Evolutionary conservation across 2,888 invertebrate genomes (phyloP).

Genomic region (Entomobrya proxima): DNA sequence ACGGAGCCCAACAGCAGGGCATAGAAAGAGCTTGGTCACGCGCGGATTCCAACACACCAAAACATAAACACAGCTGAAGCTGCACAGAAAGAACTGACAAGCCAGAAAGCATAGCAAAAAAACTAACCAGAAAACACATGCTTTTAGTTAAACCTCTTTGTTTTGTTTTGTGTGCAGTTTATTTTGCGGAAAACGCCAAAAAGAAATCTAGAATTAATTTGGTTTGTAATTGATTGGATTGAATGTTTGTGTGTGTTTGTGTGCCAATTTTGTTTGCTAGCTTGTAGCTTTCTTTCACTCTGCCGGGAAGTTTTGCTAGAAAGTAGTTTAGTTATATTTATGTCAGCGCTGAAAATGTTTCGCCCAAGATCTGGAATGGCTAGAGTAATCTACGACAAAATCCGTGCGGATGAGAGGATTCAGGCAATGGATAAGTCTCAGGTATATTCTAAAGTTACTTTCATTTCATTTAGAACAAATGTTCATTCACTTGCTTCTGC

Average conservation of each 20-base stretch:
- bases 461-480: background rate
- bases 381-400: slow-evolving; percentile 85
- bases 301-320: too few species aligned
- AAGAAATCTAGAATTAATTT: too few species aligned
- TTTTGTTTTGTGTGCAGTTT: background rate
- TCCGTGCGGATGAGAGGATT: slow-evolving; percentile 84
- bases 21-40: background rate
- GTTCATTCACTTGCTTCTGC: too few species aligned
- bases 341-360: slow-evolving; percentile 77
- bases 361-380: slow-evolving; percentile 85
- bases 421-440: slow-evolving; percentile 83
- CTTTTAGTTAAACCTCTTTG: background rate
- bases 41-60: slow-evolving; percentile 20
- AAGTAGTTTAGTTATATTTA: too few species aligned
- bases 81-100: background rate
- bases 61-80: slow-evolving; percentile 4
- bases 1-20: background rate
- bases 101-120: background rate
- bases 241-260: background rate
- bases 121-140: background rate
- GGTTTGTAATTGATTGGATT: background rate
- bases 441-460: slow-evolving; percentile 78
- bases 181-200: too few species aligned
- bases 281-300: too few species aligned
- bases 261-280: too few species aligned